A percentile compares a stretch with the other conserved stretches of the same genome.
phyloP scores from a whole-genome alignment of 2,888 invertebrate genomes.

The Ormia ochracea region DNA sequence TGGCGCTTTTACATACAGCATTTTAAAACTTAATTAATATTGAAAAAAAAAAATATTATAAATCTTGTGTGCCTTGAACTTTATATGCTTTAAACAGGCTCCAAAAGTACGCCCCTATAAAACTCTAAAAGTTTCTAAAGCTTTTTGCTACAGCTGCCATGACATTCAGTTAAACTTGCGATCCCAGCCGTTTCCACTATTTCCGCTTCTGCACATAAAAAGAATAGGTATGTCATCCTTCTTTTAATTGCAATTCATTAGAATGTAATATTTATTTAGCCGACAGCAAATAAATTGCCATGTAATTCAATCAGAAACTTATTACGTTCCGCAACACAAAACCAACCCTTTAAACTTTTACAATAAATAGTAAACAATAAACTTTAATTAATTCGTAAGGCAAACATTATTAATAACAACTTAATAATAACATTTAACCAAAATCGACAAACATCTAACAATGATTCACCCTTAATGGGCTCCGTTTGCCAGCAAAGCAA shows the following conservation, averaged over 20 bases:
- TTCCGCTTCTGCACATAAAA: no score
- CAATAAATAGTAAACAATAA: slow-evolving; percentile 10
- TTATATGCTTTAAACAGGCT: no score
- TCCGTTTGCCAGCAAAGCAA: slow-evolving; percentile 11
- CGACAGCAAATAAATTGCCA: neutral
- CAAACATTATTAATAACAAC: slow-evolving; percentile 55
- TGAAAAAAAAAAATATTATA: no score
- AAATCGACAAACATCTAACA: neutral
- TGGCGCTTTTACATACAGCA: no score
- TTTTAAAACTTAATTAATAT: no score
- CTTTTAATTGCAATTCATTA: neutral
- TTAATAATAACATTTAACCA: slow-evolving; percentile 45
- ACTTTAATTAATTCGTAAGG: slow-evolving; percentile 38
- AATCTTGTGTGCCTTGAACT: no score
- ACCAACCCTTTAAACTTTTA: neutral
- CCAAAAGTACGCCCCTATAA: no score
- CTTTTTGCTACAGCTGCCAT: no score
- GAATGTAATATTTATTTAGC: neutral
- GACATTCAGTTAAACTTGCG: no score
- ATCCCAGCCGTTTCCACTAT: no score
- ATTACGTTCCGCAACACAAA: neutral
- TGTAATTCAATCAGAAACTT: neutral
- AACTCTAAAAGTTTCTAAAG: no score
- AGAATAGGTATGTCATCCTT: no score
- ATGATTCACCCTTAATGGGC: neutral